phyloP scores from a whole-genome alignment of 2,113 vertebrate genomes.

The Brachyhypopomus occidentalis region DNA sequence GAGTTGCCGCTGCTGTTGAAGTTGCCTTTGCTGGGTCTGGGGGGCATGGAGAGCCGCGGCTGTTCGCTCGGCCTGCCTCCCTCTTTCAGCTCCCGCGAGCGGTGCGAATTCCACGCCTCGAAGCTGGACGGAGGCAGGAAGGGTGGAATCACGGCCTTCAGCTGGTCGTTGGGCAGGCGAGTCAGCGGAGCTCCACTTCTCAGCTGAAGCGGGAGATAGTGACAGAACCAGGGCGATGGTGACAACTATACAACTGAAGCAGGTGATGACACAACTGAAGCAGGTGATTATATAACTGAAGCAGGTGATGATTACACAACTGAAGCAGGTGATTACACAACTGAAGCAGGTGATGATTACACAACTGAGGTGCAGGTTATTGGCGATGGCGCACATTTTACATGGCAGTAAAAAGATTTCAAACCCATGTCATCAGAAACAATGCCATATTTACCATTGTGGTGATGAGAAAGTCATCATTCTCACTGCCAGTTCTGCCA shows the following conservation, averaged over 20 bases:
- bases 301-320: too few relatives aligned
- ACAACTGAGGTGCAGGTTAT: too few relatives aligned
- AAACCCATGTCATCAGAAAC: background rate
- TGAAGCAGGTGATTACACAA: too few relatives aligned
- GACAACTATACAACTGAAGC: background rate
- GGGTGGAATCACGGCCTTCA: constrained; percentile 96
- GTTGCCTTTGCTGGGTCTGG: constrained; percentile 76
- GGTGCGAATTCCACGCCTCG: constrained; percentile 92
- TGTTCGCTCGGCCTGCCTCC: constrained; percentile 80
- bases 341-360: too few relatives aligned
- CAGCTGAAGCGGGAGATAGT: constrained; percentile 36
- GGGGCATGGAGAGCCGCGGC: constrained; percentile 79
- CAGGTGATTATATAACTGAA: too few relatives aligned
- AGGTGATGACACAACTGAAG: too few relatives aligned
- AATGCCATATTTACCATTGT: constrained; percentile 81
- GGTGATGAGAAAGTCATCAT: constrained; percentile 85
- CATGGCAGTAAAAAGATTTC: background rate
- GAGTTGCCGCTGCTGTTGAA: constrained; percentile 82
- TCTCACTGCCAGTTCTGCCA: constrained; percentile 75
- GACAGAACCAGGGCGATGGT: too few relatives aligned
- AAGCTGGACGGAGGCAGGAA: constrained; percentile 96
- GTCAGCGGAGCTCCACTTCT: constrained; percentile 89
- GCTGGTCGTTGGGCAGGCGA: constrained; percentile 90
- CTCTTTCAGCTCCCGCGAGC: constrained; percentile 76
- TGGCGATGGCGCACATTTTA: background rate